Evolutionary conservation across 2,797 vertebrate genomes (phyloP), one percentile per base, ranked within the genome.

Genomic region (Urosaurus nigricauda): DNA sequence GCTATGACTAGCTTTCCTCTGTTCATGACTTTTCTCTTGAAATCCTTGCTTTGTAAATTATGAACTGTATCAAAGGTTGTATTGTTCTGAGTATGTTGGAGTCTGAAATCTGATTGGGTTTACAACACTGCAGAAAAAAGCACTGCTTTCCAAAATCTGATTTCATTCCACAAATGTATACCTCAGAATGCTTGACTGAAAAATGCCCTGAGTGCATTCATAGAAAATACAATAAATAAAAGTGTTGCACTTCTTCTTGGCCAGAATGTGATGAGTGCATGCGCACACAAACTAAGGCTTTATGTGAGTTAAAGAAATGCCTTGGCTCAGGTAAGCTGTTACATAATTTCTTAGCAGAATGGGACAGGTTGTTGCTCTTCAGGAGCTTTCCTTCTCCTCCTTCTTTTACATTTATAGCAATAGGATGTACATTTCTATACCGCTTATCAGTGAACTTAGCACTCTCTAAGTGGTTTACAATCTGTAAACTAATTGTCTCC

Each of bases 11-110:
- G 75, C 75, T 51, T 86, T 47, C 3, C 75, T 93, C 87, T 86
- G 80, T 90, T 32, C 7, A 0, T 56, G 92, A 86, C 93, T 94
- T 58, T 95, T 94, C 92, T 95, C 35, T 91, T 88, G 89, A 85
- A 92, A 88, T 90, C 94, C 88, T 80, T 91, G 90, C 93, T 90
- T 89, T 91, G 71, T 89, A 87, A 82, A 88, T 90, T 92, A 91
- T 87, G 89, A 93, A 80, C 88, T 90, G 88, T 91, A 94, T 87
- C 92, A 93, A 95, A 95, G 94, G 88, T 94, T 95, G 92, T 83
- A 89, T 53, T 88, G 58, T 14, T 88, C 81, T 86, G 47, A 89
- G 77, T 87, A 11, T 79, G 47, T 83, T 84, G 51, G 56, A 78
- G 78, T 84, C 93, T 89, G 90, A 92, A 78, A 71, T 84, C 93